Evolutionary conservation across 2,888 invertebrate genomes (phyloP).

Genomic region (Tribolium freemani): DNA sequence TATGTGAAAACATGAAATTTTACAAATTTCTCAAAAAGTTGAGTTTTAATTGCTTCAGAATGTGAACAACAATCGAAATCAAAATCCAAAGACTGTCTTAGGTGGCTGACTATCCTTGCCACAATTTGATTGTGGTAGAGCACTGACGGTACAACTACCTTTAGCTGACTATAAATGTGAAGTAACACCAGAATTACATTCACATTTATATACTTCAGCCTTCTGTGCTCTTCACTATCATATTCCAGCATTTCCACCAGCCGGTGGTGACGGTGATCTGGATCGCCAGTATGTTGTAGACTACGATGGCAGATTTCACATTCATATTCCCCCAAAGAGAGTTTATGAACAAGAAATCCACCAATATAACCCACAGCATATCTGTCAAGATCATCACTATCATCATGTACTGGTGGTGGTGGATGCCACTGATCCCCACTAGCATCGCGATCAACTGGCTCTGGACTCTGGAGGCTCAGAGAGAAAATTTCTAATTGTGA

Average conservation of each 20-base stretch:
- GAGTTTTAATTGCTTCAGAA: neutral
- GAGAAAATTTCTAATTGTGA: neutral
- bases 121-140: neutral
- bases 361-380: constrained; percentile 2
- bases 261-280: neutral
- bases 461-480: neutral
- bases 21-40: neutral
- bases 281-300: constrained; percentile 3
- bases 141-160: neutral
- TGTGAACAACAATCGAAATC: neutral
- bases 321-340: neutral
- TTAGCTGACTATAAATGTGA: neutral
- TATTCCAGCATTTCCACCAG: constrained; percentile 2
- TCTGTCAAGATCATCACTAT: neutral
- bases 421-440: neutral
- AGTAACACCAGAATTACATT: neutral
- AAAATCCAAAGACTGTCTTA: neutral
- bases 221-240: neutral
- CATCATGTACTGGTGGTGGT: neutral
- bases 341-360: constrained; percentile 2
- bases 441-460: neutral
- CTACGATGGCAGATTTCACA: neutral
- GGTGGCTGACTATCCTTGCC: neutral
- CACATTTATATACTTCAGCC: neutral
- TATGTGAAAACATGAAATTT: neutral